Conservation (phyloP, 1,140 invertebrate genomes). For the Glomeris maerens region DNA sequence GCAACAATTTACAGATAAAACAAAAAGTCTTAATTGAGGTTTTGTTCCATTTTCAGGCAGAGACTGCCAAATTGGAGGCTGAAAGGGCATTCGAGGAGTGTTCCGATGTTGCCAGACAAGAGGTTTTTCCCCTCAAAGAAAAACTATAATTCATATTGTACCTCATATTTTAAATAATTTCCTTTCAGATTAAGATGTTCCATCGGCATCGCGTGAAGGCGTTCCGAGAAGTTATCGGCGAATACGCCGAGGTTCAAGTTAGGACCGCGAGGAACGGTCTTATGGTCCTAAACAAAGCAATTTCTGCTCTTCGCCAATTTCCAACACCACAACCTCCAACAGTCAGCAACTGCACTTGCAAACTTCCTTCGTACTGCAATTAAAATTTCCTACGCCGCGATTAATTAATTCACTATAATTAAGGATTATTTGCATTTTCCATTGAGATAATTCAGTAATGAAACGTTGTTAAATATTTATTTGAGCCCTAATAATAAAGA, state of each 20-base stretch:
- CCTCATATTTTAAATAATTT: no score
- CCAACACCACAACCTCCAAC: background rate
- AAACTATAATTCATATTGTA: no score
- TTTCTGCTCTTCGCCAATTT: slow-evolving; percentile 17
- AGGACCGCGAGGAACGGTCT: slow-evolving; percentile 16
- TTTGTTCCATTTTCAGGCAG: slow-evolving; percentile 15
- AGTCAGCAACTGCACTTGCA: no score
- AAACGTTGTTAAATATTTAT: no score
- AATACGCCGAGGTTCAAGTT: slow-evolving; percentile 18
- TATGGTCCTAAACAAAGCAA: slow-evolving; percentile 15
- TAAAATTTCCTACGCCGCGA: no score
- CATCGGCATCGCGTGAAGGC: slow-evolving; percentile 14
- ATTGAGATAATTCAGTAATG: no score
- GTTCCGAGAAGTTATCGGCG: slow-evolving; percentile 15
- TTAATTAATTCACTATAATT: no score
- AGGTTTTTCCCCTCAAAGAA: no score
- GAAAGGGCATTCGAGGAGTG: slow-evolving; percentile 23
- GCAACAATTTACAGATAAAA: no score
- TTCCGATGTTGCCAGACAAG: slow-evolving; percentile 19
- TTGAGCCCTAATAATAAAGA: no score
- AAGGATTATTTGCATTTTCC: no score
- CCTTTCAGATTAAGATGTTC: slow-evolving; percentile 21
- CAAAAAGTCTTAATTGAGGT: background rate
- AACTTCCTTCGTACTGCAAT: no score
- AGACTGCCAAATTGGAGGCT: slow-evolving; percentile 19